Percentiles rank a stretch among this genome's conserved stretches.
Conservation (phyloP, 2,888 invertebrate genomes). For the Orchesella flavescens region DNA sequence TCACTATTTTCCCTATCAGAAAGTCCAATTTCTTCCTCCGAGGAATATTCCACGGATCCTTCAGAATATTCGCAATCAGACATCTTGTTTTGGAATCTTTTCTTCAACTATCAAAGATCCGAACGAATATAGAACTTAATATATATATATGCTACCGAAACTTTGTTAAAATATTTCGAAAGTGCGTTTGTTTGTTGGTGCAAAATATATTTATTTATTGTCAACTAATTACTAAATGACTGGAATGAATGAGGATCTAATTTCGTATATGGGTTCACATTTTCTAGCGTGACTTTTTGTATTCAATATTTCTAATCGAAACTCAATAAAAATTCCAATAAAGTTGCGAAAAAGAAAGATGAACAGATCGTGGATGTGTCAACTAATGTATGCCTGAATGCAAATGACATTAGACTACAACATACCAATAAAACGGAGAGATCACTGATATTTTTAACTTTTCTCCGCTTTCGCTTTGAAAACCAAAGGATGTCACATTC, state of each 20-base stretch:
- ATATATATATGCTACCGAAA: no score
- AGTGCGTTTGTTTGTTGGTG: no score
- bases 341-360: no score
- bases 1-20: slow-evolving; percentile 34
- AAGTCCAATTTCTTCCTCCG: slow-evolving; percentile 41
- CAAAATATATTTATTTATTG: no score
- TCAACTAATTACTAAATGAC: no score
- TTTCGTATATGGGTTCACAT: no score
- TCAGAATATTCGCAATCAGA: slow-evolving; percentile 44
- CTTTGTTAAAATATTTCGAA: background rate
- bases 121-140: no score
- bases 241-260: no score
- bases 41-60: slow-evolving; percentile 41
- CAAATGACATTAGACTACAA: background rate
- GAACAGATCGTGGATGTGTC: background rate
- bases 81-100: background rate
- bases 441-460: slow-evolving; percentile 45
- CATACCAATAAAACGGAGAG: background rate
- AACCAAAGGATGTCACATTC: background rate
- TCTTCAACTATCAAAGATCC: background rate
- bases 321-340: no score
- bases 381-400: background rate
- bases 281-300: no score
- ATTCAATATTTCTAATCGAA: no score
- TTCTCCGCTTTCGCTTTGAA: background rate